These are phyloP conservation scores for Podilymbus podiceps DNA, from an alignment of 2,113 vertebrate species.

Conservation along the genomic window DNA sequence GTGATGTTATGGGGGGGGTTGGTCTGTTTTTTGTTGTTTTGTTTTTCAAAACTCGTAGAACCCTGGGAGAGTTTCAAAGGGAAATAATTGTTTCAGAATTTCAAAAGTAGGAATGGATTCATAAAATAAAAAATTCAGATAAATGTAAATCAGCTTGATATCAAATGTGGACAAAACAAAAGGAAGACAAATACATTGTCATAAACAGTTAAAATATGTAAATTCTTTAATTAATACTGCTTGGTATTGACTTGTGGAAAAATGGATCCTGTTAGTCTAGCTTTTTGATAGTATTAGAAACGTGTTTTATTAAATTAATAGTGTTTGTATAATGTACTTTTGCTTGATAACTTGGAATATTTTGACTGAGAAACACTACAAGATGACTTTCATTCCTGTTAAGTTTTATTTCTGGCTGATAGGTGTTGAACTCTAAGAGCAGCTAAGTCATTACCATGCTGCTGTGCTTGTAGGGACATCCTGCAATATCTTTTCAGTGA, in stretches of 20 bases:
- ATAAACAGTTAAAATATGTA: background rate
- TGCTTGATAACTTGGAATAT: background rate
- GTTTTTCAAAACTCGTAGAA: background rate
- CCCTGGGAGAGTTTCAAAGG: background rate
- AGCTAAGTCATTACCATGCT: background rate
- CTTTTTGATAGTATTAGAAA: background rate
- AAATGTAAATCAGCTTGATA: background rate
- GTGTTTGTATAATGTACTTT: background rate
- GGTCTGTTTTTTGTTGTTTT: background rate
- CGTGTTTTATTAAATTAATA: background rate
- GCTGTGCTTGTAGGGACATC: background rate
- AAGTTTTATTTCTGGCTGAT: background rate
- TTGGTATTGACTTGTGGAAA: background rate
- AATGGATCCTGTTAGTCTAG: background rate
- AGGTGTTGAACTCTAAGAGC: background rate
- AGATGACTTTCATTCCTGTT: background rate
- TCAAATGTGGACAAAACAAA: background rate
- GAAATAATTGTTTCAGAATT: background rate
- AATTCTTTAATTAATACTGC: background rate
- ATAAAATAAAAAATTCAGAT: background rate
- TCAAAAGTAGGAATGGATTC: background rate
- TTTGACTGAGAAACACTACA: background rate
- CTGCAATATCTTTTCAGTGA: background rate
- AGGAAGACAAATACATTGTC: background rate
- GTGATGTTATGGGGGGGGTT: fast-evolving